These are phyloP conservation scores for Microctenopoma stevenorrisi DNA, from an alignment of 2,797 vertebrate genomes.

Conservation along the genomic window DNA sequence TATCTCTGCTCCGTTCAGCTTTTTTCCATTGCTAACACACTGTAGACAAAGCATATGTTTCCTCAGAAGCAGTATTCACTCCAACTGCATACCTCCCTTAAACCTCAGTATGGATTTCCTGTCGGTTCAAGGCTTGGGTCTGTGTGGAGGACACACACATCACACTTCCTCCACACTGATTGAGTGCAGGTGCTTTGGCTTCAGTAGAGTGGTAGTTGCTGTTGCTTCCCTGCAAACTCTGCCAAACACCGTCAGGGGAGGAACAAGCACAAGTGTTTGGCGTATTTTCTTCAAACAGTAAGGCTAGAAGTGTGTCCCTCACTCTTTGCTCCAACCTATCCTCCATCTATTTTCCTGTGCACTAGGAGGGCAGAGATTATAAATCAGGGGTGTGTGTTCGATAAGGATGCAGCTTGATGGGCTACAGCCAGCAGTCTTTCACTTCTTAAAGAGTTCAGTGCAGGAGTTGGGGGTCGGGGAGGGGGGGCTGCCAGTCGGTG, in stretches of 20 bases:
- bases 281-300: slow-evolving; percentile 63
- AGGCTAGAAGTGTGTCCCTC: slow-evolving; percentile 36
- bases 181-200: slow-evolving; percentile 66
- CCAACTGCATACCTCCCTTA: slow-evolving; percentile 44
- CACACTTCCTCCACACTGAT: slow-evolving; percentile 54
- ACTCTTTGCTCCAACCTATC: slow-evolving; percentile 4
- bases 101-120: slow-evolving; percentile 58
- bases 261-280: slow-evolving; percentile 43
- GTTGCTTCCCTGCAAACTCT: slow-evolving; percentile 55
- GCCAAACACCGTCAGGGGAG: slow-evolving; percentile 57
- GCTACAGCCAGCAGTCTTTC: slow-evolving; percentile 51
- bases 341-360: slow-evolving; percentile 14
- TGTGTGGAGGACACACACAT: slow-evolving; percentile 35
- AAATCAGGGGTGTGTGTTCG: slow-evolving; percentile 67
- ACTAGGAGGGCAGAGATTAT: slow-evolving; percentile 42
- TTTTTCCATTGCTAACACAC: slow-evolving; percentile 22
- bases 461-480: slow-evolving; percentile 5
- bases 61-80: slow-evolving; percentile 50
- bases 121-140: slow-evolving; percentile 29
- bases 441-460: slow-evolving; percentile 61
- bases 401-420: slow-evolving; percentile 61
- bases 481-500: slow-evolving; percentile 34
- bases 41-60: slow-evolving; percentile 60
- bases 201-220: slow-evolving; percentile 53
- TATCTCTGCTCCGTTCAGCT: slow-evolving; percentile 36